Percentiles rank a stretch among this genome's conserved stretches.
Conservation (phyloP, 2,113 vertebrate species). For the Tupaia tana region DNA sequence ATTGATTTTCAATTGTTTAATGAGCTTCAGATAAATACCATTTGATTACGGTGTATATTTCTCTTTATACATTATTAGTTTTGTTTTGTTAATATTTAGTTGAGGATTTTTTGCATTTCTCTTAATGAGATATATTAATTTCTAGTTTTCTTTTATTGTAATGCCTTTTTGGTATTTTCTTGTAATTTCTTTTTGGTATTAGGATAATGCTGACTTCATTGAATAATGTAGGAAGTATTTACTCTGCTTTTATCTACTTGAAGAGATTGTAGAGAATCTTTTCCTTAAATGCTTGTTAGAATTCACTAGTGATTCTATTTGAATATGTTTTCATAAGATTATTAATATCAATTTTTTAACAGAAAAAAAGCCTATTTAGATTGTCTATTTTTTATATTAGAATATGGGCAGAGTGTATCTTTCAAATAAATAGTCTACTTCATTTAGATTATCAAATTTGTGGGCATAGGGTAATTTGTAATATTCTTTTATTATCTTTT, state of each 20-base stretch:
- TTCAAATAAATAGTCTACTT: background rate
- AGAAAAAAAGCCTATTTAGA: background rate
- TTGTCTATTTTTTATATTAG: background rate
- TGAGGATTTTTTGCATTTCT: background rate
- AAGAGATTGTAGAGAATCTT: background rate
- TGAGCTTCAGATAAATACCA: background rate
- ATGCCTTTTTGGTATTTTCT: background rate
- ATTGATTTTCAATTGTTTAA: background rate
- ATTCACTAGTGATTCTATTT: background rate
- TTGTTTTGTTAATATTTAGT: background rate
- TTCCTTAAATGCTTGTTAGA: background rate
- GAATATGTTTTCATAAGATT: background rate
- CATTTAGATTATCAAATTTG: background rate
- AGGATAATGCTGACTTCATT: background rate
- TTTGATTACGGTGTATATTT: background rate
- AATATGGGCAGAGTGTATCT: background rate
- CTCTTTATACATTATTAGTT: background rate
- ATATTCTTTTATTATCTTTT: background rate
- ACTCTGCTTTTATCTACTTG: background rate
- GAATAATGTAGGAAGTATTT: background rate
- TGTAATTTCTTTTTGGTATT: background rate
- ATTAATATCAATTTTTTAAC: background rate
- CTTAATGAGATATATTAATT: background rate
- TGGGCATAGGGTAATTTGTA: background rate
- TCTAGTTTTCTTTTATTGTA: background rate